A percentile compares a stretch with the other conserved stretches of the same genome.
Evolutionary conservation across 2,113 vertebrate genomes (phyloP).

Genomic region (Pristiophorus japonicus): DNA sequence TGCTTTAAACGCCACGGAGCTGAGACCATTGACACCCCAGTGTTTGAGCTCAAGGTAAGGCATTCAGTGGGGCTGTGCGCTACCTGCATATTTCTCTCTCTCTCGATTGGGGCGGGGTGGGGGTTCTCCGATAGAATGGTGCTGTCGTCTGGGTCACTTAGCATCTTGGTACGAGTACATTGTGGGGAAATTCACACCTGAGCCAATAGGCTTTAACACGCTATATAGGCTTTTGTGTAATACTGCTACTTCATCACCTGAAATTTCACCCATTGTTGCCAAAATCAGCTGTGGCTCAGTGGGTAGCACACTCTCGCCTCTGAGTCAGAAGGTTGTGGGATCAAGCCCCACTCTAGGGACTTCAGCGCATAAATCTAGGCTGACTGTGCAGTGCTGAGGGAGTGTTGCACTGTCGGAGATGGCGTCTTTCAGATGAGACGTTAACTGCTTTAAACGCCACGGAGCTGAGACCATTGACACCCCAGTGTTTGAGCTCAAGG

Average conservation of each 20-base stretch:
- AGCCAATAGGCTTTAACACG: background rate
- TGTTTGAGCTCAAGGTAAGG: slow-evolving; percentile 94
- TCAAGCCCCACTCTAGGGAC: too few species aligned
- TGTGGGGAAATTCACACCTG: too few species aligned
- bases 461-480: slow-evolving; percentile 95
- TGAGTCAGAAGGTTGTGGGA: too few species aligned
- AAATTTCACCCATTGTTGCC: background rate
- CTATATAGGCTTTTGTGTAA: background rate
- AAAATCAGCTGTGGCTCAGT: too few species aligned
- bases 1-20: slow-evolving; percentile 94
- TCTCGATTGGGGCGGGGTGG: background rate
- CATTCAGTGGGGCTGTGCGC: background rate
- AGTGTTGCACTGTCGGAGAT: too few species aligned
- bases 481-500: slow-evolving; percentile 94
- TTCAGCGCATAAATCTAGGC: too few species aligned
- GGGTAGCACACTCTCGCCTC: too few species aligned
- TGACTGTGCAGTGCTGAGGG: too few species aligned
- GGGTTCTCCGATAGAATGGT: background rate
- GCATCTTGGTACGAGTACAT: background rate
- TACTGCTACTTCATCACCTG: background rate
- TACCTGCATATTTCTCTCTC: background rate
- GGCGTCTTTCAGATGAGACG: too few species aligned
- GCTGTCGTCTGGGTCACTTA: background rate
- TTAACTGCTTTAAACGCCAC: slow-evolving; percentile 84
- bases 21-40: slow-evolving; percentile 90